Base-by-base conservation (phyloP, 2,797 vertebrate genomes). In the Neosalanx taihuensis region DNA sequence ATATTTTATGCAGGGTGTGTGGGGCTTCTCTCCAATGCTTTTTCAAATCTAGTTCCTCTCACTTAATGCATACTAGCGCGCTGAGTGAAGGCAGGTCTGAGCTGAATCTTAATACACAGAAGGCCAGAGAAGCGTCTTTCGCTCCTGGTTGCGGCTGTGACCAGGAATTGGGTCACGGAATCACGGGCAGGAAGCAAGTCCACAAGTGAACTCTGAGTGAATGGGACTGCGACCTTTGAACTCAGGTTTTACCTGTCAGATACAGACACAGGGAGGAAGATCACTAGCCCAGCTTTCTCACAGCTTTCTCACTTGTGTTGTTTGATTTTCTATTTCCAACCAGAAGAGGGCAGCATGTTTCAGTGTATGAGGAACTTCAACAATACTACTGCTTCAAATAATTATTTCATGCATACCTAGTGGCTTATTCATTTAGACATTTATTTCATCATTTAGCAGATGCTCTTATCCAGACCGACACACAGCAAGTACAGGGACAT, bases 1-100 rank as follows among this genome's bases (percentile, higher is more conserved):
- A 84, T 76, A 89, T 82, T 79, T 90, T 83, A 85, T 88, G 86
- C 85, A 69, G 31, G 65, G 63, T 60, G 60, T 68, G 41, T 67
- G 0, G 49, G 61, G 67, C 79, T 85, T 70, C 70, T 77, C 80
- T 85, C 78, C 67, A 75, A 81, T 64, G 79, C 78, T 81, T 63
- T 68, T 77, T 81, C 82, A 70, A 74, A 82, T 81, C 74, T 61
- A 33, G 72, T 75, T 81, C 61, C 71, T 86, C 70, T 74, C 67
- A 75, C 62, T 83, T 86, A 80, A 85, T 85, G 81, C 88, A 89
- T 86, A 83, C 78, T 78, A 88, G 88, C 82, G 78, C 3, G 26
- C 67, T 71, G 78, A 61, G 76, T 10, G 72, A 73, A 76, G 74
- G 70, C 63, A 81, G 73, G 77, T 12, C 67, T 41, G 67, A 74